A percentile compares a stretch with the other conserved stretches of the same genome.
phyloP scores from a whole-genome alignment of 2,797 vertebrate genomes.

The Dicrostonyx torquatus region DNA sequence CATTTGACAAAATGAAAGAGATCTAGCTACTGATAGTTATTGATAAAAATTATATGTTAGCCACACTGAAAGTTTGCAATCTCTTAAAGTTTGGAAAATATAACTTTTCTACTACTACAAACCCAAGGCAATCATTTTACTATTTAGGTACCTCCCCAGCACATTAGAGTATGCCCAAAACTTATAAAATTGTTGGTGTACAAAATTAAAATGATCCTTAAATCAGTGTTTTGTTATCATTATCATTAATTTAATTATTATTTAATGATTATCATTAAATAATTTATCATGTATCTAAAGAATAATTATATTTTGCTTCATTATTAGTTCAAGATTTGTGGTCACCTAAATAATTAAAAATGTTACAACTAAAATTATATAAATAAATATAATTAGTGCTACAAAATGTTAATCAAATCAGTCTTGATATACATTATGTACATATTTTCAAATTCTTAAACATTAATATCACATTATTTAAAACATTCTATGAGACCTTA shows the following conservation, averaged over 20 bases:
- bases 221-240: neutral
- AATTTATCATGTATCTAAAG: neutral
- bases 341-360: slow-evolving; percentile 14
- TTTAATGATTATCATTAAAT: neutral
- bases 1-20: neutral
- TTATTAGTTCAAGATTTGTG: neutral
- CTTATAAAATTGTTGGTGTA: neutral
- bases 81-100: neutral
- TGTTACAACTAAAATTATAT: neutral
- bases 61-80: neutral
- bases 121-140: neutral
- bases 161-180: neutral
- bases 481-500: neutral
- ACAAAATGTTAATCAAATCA: neutral
- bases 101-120: neutral
- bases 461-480: neutral
- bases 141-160: too few relatives aligned
- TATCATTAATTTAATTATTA: too few relatives aligned
- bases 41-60: neutral
- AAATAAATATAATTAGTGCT: neutral
- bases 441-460: slow-evolving; percentile 1
- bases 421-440: neutral
- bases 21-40: neutral
- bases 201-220: neutral
- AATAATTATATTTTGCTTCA: slow-evolving; percentile 6